Evolutionary conservation across 2,888 invertebrate species (phyloP), one percentile per base, ranked within the genome.

Genomic region (Nephrotoma guestfalica): DNA sequence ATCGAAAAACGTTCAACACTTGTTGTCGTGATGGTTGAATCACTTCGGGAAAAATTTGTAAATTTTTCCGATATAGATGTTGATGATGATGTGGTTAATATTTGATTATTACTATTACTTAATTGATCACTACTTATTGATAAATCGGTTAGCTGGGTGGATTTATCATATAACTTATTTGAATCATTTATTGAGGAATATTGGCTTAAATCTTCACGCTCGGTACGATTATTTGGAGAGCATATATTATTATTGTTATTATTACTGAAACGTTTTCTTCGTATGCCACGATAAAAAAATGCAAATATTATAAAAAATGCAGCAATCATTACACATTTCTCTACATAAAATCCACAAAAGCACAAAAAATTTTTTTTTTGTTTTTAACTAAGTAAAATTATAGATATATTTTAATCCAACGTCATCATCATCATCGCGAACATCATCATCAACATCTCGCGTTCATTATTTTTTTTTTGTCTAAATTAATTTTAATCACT

Each of bases 231-330:
- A 15, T 57, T 57, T 15, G 7, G 51, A 57, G n/a, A 15, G 6
- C 51, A 40, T 83, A 83, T 40, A 83, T 83, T 41, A 41, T 83
- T 83, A 41, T 40, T 83, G n/a, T 83, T 41, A 15, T 83, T 83
- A 41, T 40, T 83, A 11, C 40, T 41, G 13, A 40, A 83, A 9
- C 91, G 89, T 86, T 90, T 90, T 91, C 91, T 91, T 89, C 90
- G 91, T 88, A 91, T 90, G 88, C 91, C 91, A 88, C 91, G 91
- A 42, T 85, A 85, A 89, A 91, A 89, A 89, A 91, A 90, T 90
- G 91, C 90, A 89, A 91, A 91, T 87, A 91, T 89, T 88, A 91
- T 90, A 88, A 91, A 91, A 88, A 91, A 89, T 87, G 91, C 91
- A 89, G 91, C 91, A 89, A 91, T 91, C 91, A 91, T 89, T 89